These are phyloP conservation scores for Pimephales promelas DNA, from an alignment of 2,113 vertebrate species.

Conservation along the genomic window DNA sequence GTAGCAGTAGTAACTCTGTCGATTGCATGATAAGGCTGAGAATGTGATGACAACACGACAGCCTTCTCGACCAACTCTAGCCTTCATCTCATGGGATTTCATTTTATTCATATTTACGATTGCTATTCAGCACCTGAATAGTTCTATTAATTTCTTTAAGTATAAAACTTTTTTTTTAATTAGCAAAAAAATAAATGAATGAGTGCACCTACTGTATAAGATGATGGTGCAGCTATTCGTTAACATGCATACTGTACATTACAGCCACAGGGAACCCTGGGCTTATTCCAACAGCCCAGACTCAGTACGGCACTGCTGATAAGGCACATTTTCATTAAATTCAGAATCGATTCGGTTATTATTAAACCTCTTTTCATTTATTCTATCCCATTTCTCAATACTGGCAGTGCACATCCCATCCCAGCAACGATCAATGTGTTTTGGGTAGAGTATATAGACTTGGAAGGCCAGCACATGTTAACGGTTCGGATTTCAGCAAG, in stretches of 20 bases:
- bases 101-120: not conserved
- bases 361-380: slow-evolving; percentile 52
- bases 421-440: slow-evolving; percentile 38
- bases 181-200: not conserved
- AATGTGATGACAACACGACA: too few relatives aligned
- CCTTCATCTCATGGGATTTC: not conserved
- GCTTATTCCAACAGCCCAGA: slow-evolving; percentile 21
- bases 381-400: slow-evolving; percentile 38
- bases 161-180: slow-evolving; percentile 22
- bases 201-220: slow-evolving; percentile 42
- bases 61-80: not conserved
- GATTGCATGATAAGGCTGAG: not conserved
- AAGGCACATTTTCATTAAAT: slow-evolving; percentile 55
- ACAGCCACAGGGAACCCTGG: slow-evolving; percentile 19
- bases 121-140: slow-evolving; percentile 2
- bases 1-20: too few relatives aligned
- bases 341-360: slow-evolving; percentile 51
- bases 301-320: slow-evolving; percentile 39
- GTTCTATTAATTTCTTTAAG: not conserved
- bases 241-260: slow-evolving; percentile 12
- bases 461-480: slow-evolving; percentile 35
- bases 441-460: slow-evolving; percentile 14
- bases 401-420: slow-evolving; percentile 38
- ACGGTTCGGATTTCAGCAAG: slow-evolving; percentile 27
- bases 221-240: slow-evolving; percentile 27